Evolutionary conservation across 23 tunicate genomes (phyloP).

Genomic region (Botrylloides violaceus): DNA sequence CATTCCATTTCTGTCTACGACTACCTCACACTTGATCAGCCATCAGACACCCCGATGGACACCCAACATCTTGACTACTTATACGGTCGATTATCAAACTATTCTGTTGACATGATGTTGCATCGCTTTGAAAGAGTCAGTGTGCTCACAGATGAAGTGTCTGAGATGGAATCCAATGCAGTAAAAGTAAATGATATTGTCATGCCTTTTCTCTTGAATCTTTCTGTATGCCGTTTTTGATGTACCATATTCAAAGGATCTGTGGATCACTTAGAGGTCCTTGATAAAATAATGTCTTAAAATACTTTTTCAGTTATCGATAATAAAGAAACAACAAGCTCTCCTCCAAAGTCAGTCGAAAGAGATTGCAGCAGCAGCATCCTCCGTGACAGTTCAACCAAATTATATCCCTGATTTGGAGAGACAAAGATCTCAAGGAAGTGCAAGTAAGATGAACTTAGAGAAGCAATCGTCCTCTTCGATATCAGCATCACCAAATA

Average conservation of each 20-base stretch:
- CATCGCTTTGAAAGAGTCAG: conserved; percentile 59
- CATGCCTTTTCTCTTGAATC: too few species aligned
- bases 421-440: not conserved
- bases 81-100: conserved; percentile 57
- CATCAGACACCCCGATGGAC: conserved; percentile 75
- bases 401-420: conserved; percentile 11
- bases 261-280: too few species aligned
- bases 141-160: conserved; percentile 58
- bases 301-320: conserved; percentile 1
- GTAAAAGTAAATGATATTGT: too few species aligned
- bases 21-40: conserved; percentile 79
- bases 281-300: not conserved
- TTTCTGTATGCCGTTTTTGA: too few species aligned
- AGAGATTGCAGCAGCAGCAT: conserved; percentile 57
- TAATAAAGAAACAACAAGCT: conserved; percentile 27
- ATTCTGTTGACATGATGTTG: conserved; percentile 95
- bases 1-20: conserved; percentile 44
- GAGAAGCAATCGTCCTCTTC: too few species aligned
- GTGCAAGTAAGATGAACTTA: not conserved
- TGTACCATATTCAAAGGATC: too few species aligned
- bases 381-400: conserved; percentile 23
- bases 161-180: conserved; percentile 39
- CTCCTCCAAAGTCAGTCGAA: conserved; percentile 40
- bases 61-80: conserved; percentile 61
- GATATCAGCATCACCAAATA: not conserved